These are phyloP conservation scores for Tanaodytes sp. DNA, from an alignment of 2,888 invertebrate genomes.

Conservation along the genomic window DNA sequence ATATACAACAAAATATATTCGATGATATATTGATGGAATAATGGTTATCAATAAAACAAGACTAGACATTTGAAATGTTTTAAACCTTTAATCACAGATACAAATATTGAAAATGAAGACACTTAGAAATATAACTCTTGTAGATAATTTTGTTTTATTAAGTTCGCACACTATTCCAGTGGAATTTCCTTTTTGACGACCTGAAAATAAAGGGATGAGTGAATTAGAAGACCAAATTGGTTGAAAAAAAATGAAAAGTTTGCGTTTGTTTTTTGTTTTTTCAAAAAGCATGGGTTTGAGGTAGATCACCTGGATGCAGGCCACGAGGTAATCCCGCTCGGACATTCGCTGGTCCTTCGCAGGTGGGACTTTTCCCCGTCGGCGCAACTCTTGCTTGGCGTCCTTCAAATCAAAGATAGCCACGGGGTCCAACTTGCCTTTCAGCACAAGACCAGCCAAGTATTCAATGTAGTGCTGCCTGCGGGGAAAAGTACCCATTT, in stretches of 20 bases:
- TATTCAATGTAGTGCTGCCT: slow-evolving; percentile 97
- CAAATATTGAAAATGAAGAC: slow-evolving; percentile 37
- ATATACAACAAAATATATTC: too few relatives aligned
- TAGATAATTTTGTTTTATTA: slow-evolving; percentile 15
- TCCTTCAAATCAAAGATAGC: slow-evolving; percentile 90
- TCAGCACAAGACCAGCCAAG: slow-evolving; percentile 89
- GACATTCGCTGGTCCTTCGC: slow-evolving; percentile 87
- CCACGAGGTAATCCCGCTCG: slow-evolving; percentile 87
- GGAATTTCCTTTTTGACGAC: slow-evolving; percentile 84
- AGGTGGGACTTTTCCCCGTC: slow-evolving; percentile 88
- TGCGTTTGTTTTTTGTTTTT: neutral
- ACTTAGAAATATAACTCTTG: slow-evolving; percentile 30
- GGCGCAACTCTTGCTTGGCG: slow-evolving; percentile 88
- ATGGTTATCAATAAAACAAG: too few relatives aligned
- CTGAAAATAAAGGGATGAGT: slow-evolving; percentile 79
- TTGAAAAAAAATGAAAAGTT: too few relatives aligned
- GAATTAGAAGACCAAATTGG: too few relatives aligned
- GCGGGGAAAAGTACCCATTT: slow-evolving; percentile 73
- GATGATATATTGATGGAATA: too few relatives aligned
- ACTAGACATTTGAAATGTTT: too few relatives aligned
- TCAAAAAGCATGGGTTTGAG: neutral
- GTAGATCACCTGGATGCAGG: slow-evolving; percentile 86
- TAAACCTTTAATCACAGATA: slow-evolving; percentile 42
- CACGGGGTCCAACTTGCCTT: slow-evolving; percentile 89
- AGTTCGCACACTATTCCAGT: slow-evolving; percentile 75